These are phyloP conservation scores for Crossocerus cetratus DNA, from an alignment of 2,888 invertebrate species.

Conservation along the genomic window DNA sequence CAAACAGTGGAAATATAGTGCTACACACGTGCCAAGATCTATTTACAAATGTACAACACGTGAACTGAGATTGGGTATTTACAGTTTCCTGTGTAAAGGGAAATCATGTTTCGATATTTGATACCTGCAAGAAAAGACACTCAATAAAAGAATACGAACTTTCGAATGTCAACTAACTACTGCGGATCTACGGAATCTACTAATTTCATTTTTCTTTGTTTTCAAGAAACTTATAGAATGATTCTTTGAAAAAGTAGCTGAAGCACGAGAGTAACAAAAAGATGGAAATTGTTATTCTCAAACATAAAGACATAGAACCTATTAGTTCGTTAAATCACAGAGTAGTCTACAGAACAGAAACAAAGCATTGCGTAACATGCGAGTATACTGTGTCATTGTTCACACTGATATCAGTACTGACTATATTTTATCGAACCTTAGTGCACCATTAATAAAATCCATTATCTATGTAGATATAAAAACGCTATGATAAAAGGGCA, in stretches of 20 bases:
- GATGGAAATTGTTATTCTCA: background rate
- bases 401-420: background rate
- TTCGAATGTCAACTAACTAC: background rate
- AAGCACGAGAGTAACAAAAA: background rate
- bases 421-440: too few species aligned
- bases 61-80: slow-evolving; percentile 26
- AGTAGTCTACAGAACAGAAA: slow-evolving; percentile 40
- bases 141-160: background rate
- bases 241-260: background rate
- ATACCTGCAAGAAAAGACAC: slow-evolving; percentile 25
- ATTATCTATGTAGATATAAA: too few species aligned
- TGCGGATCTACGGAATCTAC: too few species aligned
- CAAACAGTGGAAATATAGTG: slow-evolving; percentile 50
- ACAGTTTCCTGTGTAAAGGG: slow-evolving; percentile 39
- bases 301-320: slow-evolving; percentile 25
- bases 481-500: too few species aligned
- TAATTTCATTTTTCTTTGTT: too few species aligned
- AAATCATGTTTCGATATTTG: slow-evolving; percentile 48
- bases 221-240: background rate
- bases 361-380: slow-evolving; percentile 55
- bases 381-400: slow-evolving; percentile 29
- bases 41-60: slow-evolving; percentile 54
- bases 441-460: too few species aligned
- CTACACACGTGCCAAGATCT: slow-evolving; percentile 40
- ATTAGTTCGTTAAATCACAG: slow-evolving; percentile 40